These are phyloP conservation scores for Prunella strophiata DNA, from an alignment of 2,797 vertebrate genomes.

Conservation along the genomic window DNA sequence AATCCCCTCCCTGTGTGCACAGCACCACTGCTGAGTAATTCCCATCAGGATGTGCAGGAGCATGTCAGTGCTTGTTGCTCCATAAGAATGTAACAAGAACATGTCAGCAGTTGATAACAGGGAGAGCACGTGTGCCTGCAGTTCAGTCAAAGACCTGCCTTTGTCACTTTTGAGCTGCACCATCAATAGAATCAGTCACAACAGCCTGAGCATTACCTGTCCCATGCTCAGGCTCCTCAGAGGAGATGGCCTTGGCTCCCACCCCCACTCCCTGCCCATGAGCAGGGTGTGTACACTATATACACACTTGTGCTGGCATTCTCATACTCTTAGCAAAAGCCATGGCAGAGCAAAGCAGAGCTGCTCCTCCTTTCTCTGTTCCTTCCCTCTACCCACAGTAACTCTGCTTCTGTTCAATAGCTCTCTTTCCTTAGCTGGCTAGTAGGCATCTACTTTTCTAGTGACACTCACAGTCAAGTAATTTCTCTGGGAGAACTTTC, in stretches of 20 bases:
- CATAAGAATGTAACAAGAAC: neutral
- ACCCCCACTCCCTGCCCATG: neutral
- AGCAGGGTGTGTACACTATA: neutral
- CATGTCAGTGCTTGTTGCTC: neutral
- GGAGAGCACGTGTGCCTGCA: neutral
- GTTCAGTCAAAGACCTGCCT: neutral
- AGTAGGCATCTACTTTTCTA: neutral
- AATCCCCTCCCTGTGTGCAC: neutral
- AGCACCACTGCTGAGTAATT: neutral
- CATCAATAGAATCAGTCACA: neutral
- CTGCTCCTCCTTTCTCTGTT: neutral
- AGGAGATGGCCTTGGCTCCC: neutral
- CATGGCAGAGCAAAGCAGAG: neutral
- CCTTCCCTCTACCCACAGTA: neutral
- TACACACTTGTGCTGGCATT: neutral
- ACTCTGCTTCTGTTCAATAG: neutral
- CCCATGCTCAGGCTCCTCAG: neutral
- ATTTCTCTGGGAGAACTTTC: conserved; percentile 4
- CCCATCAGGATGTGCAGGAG: neutral
- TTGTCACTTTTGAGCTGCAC: neutral
- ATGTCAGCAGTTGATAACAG: neutral
- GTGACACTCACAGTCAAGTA: neutral
- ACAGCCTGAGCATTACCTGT: neutral
- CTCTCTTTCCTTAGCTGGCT: neutral
- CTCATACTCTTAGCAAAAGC: neutral